A percentile compares a stretch with the other conserved stretches of the same genome.
Evolutionary conservation across 2,888 invertebrate species (phyloP).

Genomic region (Synergus japonicus): DNA sequence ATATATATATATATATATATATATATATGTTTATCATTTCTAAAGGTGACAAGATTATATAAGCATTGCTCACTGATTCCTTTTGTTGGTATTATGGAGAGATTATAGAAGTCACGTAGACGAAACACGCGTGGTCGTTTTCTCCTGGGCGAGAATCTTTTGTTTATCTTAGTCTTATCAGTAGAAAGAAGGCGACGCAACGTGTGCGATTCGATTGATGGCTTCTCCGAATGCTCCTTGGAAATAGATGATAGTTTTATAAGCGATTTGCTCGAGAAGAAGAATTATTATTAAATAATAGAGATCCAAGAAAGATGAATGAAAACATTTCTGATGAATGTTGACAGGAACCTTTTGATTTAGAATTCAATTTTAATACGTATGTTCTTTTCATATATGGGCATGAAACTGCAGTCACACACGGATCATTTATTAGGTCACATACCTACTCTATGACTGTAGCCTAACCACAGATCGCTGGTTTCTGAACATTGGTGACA

Average conservation of each 20-base stretch:
- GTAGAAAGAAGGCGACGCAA: slow-evolving; percentile 30
- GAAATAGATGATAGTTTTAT: slow-evolving; percentile 6
- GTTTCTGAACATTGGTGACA: slow-evolving; percentile 22
- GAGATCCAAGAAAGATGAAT: not conserved
- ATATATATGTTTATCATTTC: not conserved
- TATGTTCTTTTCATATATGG: not conserved
- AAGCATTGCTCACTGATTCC: slow-evolving; percentile 23
- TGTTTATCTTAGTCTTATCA: slow-evolving; percentile 62
- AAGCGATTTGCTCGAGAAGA: not conserved
- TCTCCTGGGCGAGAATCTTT: slow-evolving; percentile 49
- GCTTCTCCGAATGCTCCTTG: slow-evolving; percentile 55
- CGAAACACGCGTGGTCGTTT: slow-evolving; percentile 55
- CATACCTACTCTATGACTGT: slow-evolving; percentile 19
- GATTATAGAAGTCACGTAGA: slow-evolving; percentile 51
- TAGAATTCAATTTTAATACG: not conserved
- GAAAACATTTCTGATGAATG: not conserved
- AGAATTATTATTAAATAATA: not conserved
- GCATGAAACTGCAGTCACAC: slow-evolving; percentile 26
- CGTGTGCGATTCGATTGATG: slow-evolving; percentile 54
- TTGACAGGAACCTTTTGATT: not conserved
- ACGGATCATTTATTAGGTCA: slow-evolving; percentile 37
- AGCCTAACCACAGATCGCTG: slow-evolving; percentile 27
- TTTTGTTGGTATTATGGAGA: slow-evolving; percentile 45
- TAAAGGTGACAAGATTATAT: slow-evolving; percentile 1
- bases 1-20: no score